Evolutionary conservation across 2,113 vertebrate genomes (phyloP).

Genomic region (Colossoma macropomum): DNA sequence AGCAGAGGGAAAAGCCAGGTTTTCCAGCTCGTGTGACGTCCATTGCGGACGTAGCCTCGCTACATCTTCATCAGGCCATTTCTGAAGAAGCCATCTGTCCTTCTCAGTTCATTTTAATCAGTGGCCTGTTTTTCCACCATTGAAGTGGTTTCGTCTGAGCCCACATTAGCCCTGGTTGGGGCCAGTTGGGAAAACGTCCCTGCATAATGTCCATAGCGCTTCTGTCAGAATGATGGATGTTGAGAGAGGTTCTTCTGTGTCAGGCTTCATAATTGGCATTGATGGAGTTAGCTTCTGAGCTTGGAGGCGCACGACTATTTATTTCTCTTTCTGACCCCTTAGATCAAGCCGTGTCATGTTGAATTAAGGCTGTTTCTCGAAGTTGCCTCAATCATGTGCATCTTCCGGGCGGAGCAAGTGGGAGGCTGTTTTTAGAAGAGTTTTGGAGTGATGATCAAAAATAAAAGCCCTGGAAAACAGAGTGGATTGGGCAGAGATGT

Average conservation of each 20-base stretch:
- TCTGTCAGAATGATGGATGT: conserved; percentile 63
- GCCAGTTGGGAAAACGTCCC: conserved; percentile 55
- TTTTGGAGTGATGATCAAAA: conserved; percentile 23
- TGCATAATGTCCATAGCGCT: conserved; percentile 72
- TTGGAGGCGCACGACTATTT: background rate
- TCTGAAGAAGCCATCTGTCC: conserved; percentile 69
- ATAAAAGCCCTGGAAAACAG: background rate
- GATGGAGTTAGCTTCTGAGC: conserved; percentile 21
- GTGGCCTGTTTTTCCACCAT: conserved; percentile 71
- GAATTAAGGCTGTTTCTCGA: conserved; percentile 14
- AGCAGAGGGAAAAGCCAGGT: conserved; percentile 23
- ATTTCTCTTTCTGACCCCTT: conserved; percentile 31
- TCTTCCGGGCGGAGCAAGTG: background rate
- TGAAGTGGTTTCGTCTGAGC: conserved; percentile 79
- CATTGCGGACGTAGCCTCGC: conserved; percentile 47
- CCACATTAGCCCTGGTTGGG: conserved; percentile 64
- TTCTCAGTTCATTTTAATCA: conserved; percentile 73
- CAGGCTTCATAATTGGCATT: conserved; percentile 56
- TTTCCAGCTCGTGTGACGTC: background rate
- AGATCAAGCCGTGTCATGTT: conserved; percentile 40
- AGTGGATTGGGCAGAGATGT: background rate
- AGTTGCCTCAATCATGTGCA: conserved; percentile 40
- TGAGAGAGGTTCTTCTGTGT: conserved; percentile 51
- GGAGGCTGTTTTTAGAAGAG: background rate
- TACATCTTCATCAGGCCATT: conserved; percentile 48